Evolutionary conservation across 1,140 invertebrate species (phyloP).

Genomic region (Ceratina japonica): DNA sequence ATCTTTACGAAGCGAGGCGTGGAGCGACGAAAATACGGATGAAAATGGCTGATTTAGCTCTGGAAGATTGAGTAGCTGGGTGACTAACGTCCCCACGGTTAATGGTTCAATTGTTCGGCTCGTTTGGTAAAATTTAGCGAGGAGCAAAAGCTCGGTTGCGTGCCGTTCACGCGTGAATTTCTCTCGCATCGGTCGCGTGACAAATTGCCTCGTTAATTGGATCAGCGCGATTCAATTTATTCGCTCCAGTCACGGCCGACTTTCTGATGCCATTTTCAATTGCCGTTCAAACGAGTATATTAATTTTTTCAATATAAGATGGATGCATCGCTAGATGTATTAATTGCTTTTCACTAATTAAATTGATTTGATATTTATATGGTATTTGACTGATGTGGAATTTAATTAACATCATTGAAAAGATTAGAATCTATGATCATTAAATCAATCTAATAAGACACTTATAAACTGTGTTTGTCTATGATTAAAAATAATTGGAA

Average conservation of each 20-base stretch:
- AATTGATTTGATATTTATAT: no score
- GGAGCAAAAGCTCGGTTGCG: conserved; percentile 6
- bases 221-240: conserved; percentile 35
- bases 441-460: no score
- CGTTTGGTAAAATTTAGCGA: conserved; percentile 39
- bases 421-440: no score
- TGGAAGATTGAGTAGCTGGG: conserved; percentile 20
- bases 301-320: no score
- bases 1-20: neutral
- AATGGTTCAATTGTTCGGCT: conserved; percentile 49
- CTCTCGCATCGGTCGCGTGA: conserved; percentile 37
- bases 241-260: neutral
- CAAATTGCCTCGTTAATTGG: conserved; percentile 42
- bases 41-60: conserved; percentile 23
- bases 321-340: no score
- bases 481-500: no score
- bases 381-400: no score
- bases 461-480: no score
- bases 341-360: no score
- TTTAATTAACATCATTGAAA: no score
- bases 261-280: conserved; percentile 15
- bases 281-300: neutral
- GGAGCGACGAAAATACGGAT: conserved; percentile 11
- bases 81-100: conserved; percentile 30
- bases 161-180: conserved; percentile 23